Base-by-base conservation (phyloP, 2,888 invertebrate species). In the Galerucella nymphaeae region DNA sequence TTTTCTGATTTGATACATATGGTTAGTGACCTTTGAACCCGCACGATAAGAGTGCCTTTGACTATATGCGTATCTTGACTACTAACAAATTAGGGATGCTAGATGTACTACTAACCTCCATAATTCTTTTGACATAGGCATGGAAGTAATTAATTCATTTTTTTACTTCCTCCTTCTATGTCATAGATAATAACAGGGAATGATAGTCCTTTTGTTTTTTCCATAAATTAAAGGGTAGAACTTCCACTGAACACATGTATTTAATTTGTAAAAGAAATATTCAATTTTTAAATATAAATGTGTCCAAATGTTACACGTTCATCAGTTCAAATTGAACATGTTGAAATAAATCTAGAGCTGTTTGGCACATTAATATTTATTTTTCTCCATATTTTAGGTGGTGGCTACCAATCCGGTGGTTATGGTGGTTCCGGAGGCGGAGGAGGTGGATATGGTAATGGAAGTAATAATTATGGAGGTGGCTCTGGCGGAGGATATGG, bases 191-290 rank as follows among this genome's bases (percentile, higher is more conserved):
- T 79, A 75, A 53, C 76, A 75, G 79, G 77, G 79, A 82, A 82
- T 81, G 86, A 86, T 86, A 86, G 86, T 84, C 86, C 84, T 82
- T 84, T 80, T 76, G 77, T 80, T 82, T 82, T 72, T 45, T 78
- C 41, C 41, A 82, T 85, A 83, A 80, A 72, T 77, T 75, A 76
- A 80, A 83, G 85, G 86, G 85, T 85, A 81, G 85, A 86, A 79
- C 79, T 82, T 83, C 81, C 74, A 73, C 80, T 79, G 77, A 50
- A 86, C 85, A 86, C 30, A 72, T 73, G 73, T 70, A 48, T 55
- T n/a, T 14, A 0, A n/a, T 62, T 48, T 8, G 5, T 5, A 38
- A 9, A 9, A 38, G 8, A 45, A 5, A 13, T 45, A 14, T 11
- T 14, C 14, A 11, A 45, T 14, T 14, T 45, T 42, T 11, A 2